Conservation (phyloP, 2,797 vertebrate genomes). For the Amphiprion clarkii region DNA sequence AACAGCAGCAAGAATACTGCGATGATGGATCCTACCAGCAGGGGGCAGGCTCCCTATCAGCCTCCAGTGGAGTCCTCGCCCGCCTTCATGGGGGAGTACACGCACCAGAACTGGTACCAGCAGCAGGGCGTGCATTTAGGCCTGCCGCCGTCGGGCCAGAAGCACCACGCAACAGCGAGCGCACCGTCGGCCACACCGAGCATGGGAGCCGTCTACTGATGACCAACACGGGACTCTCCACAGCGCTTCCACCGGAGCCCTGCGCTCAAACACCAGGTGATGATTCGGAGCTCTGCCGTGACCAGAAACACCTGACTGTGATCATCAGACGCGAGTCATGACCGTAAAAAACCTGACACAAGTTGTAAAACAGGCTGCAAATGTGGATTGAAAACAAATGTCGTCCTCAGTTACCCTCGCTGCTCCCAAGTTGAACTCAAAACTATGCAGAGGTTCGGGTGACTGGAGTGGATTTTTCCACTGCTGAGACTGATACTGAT, state of each 20-base stretch:
- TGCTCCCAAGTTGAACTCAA: conserved; percentile 7
- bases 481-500: conserved; percentile 10
- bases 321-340: conserved; percentile 15
- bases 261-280: background rate
- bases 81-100: conserved; percentile 87
- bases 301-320: conserved; percentile 22
- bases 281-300: conserved; percentile 12
- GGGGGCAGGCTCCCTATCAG: conserved; percentile 85
- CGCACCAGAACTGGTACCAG: conserved; percentile 92
- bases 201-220: conserved; percentile 90
- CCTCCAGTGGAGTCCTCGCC: conserved; percentile 86
- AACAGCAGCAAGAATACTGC: conserved; percentile 60
- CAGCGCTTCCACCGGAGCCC: background rate
- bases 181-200: conserved; percentile 81
- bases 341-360: conserved; percentile 24
- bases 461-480: background rate
- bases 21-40: conserved; percentile 79
- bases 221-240: background rate
- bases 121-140: conserved; percentile 88
- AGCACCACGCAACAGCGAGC: conserved; percentile 87
- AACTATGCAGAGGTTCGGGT: background rate
- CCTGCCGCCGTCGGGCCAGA: conserved; percentile 76
- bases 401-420: conserved; percentile 4
- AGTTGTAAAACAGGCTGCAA: conserved; percentile 35
- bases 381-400: conserved; percentile 17